A percentile compares a stretch with the other conserved stretches of the same genome.
These are phyloP conservation scores for Mactromeris polynyma DNA, from an alignment of 2,888 invertebrate species.

Conservation along the genomic window DNA sequence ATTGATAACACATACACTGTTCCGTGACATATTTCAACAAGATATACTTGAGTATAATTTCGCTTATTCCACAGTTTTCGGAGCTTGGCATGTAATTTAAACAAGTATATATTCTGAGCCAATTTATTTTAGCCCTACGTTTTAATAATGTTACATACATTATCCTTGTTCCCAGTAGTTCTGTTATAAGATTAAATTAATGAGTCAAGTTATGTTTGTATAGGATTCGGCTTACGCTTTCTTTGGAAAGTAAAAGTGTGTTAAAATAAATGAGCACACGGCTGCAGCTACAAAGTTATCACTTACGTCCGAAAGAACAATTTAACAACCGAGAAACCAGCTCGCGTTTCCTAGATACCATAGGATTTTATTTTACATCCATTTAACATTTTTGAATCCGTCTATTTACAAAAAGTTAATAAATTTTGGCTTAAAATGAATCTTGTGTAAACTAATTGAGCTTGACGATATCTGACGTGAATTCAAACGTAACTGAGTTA, in stretches of 20 bases:
- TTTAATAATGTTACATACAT: background rate
- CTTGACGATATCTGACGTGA: background rate
- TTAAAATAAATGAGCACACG: background rate
- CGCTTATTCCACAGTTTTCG: background rate
- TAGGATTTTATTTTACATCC: background rate
- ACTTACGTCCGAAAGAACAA: background rate
- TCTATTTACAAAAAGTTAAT: constrained; percentile 23
- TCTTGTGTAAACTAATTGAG: constrained; percentile 9
- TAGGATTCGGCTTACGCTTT: background rate
- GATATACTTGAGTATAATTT: background rate
- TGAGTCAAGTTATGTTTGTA: background rate
- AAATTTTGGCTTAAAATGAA: constrained; percentile 18
- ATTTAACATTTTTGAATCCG: background rate
- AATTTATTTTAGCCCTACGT: background rate
- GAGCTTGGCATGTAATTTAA: background rate
- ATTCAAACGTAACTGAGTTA: background rate
- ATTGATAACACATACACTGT: too few relatives aligned
- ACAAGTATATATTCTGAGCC: background rate
- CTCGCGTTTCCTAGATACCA: constrained; percentile 1
- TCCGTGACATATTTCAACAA: background rate
- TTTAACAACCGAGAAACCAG: background rate
- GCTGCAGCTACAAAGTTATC: background rate
- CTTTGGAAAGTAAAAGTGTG: background rate
- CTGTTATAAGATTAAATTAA: background rate
- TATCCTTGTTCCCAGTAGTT: background rate